A percentile compares a stretch with the other conserved stretches of the same genome.
phyloP scores from a whole-genome alignment of 2,113 vertebrate genomes.

The Cygnus buccinator region DNA sequence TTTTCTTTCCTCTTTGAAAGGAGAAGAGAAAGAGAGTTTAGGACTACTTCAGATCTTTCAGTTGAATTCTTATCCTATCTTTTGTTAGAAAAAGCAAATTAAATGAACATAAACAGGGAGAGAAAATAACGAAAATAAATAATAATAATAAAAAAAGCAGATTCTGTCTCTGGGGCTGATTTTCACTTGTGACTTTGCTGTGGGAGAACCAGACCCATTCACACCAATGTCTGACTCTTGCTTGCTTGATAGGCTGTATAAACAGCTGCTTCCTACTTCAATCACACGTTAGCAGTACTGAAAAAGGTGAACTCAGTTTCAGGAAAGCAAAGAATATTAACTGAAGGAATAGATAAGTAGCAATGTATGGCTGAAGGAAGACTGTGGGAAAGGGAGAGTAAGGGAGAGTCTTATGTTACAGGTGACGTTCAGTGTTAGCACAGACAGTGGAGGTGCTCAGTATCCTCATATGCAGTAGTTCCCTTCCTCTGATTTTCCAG shows the following conservation, averaged over 20 bases:
- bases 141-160: not conserved
- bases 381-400: not conserved
- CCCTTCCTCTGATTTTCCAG: not conserved
- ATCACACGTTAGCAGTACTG: not conserved
- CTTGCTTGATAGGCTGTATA: not conserved
- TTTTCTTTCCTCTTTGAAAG: not conserved
- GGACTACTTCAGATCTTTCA: not conserved
- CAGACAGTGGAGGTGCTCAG: not conserved
- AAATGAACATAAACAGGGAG: not conserved
- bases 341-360: not conserved
- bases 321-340: not conserved
- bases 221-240: rapidly evolving
- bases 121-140: not conserved
- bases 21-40: not conserved
- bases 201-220: not conserved
- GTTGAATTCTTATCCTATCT: not conserved
- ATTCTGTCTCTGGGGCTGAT: not conserved
- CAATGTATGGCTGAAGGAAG: not conserved
- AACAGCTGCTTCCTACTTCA: not conserved
- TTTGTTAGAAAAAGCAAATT: not conserved
- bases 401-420: not conserved
- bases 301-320: not conserved
- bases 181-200: not conserved
- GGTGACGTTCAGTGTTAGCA: not conserved
- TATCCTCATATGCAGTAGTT: not conserved